These are phyloP conservation scores for Enoplolaimus lenunculus DNA, from an alignment of 2,888 invertebrate genomes.

Conservation along the genomic window DNA sequence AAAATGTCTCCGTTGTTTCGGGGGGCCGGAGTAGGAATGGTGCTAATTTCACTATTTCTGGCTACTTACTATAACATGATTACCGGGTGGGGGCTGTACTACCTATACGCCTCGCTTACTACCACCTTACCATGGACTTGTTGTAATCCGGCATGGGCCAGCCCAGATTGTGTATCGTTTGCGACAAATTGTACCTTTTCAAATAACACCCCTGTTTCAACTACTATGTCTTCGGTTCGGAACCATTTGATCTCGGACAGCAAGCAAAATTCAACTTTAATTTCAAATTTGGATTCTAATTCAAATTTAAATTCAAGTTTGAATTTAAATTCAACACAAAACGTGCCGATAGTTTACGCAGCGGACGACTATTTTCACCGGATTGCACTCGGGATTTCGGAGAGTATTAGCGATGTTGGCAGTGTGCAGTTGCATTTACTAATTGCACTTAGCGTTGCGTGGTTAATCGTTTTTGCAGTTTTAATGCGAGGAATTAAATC, in stretches of 20 bases:
- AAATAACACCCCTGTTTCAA: neutral
- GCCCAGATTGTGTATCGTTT: slow-evolving; percentile 29
- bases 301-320: slow-evolving; percentile 1
- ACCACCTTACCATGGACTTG: slow-evolving; percentile 44
- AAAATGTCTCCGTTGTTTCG: slow-evolving; percentile 38
- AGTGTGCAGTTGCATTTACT: slow-evolving; percentile 21
- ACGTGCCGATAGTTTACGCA: slow-evolving; percentile 15
- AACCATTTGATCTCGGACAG: neutral
- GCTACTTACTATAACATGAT: slow-evolving; percentile 48
- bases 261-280: too few relatives aligned
- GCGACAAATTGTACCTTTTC: neutral
- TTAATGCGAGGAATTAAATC: slow-evolving; percentile 24
- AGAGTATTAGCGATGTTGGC: slow-evolving; percentile 18
- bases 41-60: slow-evolving; percentile 44
- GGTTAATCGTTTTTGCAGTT: slow-evolving; percentile 25
- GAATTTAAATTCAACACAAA: slow-evolving; percentile 1
- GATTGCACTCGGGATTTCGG: slow-evolving; percentile 16
- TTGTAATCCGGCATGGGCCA: slow-evolving; percentile 45
- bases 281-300: too few relatives aligned
- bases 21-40: slow-evolving; percentile 45
- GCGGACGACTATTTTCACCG: slow-evolving; percentile 25
- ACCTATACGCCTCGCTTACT: slow-evolving; percentile 44
- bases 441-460: slow-evolving; percentile 19
- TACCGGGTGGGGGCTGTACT: slow-evolving; percentile 46
- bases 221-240: too few relatives aligned